These are phyloP conservation scores for Corvus hawaiiensis DNA, from an alignment of 2,113 vertebrate genomes.

Conservation along the genomic window DNA sequence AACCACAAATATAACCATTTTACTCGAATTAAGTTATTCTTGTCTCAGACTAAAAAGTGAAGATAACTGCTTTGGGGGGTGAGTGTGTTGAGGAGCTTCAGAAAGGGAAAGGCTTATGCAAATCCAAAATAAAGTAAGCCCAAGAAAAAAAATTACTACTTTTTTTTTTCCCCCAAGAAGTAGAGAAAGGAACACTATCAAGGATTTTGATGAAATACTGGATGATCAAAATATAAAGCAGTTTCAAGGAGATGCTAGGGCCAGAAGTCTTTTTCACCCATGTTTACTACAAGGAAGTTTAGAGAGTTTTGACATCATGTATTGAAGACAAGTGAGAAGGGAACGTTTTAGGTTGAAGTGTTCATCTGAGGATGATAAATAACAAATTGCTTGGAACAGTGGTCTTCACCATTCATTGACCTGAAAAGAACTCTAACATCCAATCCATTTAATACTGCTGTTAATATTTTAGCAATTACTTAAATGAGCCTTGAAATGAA, in stretches of 20 bases:
- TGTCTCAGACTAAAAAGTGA: not conserved
- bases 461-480: constrained; percentile 23
- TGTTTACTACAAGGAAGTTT: not conserved
- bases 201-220: not conserved
- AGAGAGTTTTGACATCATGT: not conserved
- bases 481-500: constrained; percentile 21
- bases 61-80: not conserved
- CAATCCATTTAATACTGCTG: not conserved
- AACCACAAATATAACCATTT: not conserved
- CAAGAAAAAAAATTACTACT: not conserved
- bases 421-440: constrained; percentile 1
- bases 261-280: not conserved
- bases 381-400: not conserved
- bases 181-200: not conserved
- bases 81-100: not conserved
- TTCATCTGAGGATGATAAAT: not conserved
- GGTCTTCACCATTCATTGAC: not conserved
- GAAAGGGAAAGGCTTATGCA: not conserved
- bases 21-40: not conserved
- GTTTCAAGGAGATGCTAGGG: not conserved
- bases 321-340: not conserved
- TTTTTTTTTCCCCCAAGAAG: not conserved
- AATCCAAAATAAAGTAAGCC: not conserved
- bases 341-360: not conserved
- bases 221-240: not conserved